Base-by-base conservation (phyloP, 2,888 invertebrate species). In the Blomia tropicalis region DNA sequence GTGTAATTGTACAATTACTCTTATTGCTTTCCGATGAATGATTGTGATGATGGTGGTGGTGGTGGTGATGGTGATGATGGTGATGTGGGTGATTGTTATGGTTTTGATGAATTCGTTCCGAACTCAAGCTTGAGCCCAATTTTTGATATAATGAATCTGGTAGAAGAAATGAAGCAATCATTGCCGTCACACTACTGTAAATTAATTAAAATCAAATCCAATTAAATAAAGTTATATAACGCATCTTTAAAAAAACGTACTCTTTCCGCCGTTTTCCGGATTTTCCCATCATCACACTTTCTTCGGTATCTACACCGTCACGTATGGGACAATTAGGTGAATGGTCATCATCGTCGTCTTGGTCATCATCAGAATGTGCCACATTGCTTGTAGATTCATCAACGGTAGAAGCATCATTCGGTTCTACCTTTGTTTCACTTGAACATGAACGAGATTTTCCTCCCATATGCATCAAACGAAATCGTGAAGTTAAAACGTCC, bases 71-170 rank as follows among this genome's bases (percentile, higher is more conserved):
- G n/a, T n/a, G n/a, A n/a, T n/a, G n/a, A n/a, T n/a, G n/a, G n/a
- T n/a, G n/a, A n/a, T n/a, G n/a, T n/a, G n/a, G n/a, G n/a, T n/a
- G n/a, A n/a, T n/a, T n/a, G n/a, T n/a, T n/a, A n/a, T n/a, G n/a
- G n/a, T n/a, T n/a, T n/a, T 60, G 61, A 43, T 64, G 64, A 31
- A 64, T 64, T 17, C 60, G 62, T 41, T 64, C 64, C 11, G 64
- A 64, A 43, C 62, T 62, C 29, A 62, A 19, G 36, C 64, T 64
- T n/a, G 56, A 17, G 23, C 56, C 56, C 25, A 56, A 23, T 25
- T 25, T 56, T 36, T 56, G 56, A 25, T 30, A 56, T 4, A 56
- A 5, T 14, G 56, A 56, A 23, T 56, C 56, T 1, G 56, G 56
- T 31, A 56, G 23, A 11, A 56, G 29, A 17, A 27, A 51, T 11